A percentile compares a stretch with the other conserved stretches of the same genome.
phyloP scores from a whole-genome alignment of 2,113 vertebrate species.

The Syrmaticus mikado region DNA sequence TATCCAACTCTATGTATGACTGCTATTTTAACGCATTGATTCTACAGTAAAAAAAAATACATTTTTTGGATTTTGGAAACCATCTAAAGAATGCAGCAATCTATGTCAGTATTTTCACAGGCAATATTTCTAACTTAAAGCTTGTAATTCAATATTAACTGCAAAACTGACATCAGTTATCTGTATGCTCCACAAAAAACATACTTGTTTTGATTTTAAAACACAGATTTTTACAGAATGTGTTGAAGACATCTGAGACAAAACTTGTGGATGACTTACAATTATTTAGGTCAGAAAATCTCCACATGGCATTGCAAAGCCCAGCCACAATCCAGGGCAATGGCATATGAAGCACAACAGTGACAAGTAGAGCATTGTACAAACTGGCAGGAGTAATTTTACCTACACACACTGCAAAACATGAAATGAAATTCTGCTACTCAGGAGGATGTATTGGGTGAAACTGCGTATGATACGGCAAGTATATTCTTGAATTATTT shows the following conservation, averaged over 20 bases:
- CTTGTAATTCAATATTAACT: neutral
- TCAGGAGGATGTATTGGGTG: neutral
- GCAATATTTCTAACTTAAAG: neutral
- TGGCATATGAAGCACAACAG: neutral
- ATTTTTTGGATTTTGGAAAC: neutral
- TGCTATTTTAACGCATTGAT: neutral
- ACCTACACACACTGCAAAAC: neutral
- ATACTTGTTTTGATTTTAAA: neutral
- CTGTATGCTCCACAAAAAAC: neutral
- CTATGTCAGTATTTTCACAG: neutral
- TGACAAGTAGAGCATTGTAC: neutral
- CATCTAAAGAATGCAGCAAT: neutral
- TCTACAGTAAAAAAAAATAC: neutral
- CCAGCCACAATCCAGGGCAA: neutral
- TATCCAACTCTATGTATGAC: neutral
- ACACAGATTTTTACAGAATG: neutral
- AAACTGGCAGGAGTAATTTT: neutral
- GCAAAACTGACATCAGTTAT: neutral
- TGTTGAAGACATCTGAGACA: neutral
- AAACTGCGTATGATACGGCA: neutral
- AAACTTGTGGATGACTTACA: neutral
- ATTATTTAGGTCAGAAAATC: neutral
- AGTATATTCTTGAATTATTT: too few relatives aligned
- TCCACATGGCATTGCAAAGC: neutral
- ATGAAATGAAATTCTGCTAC: neutral